Base-by-base conservation (phyloP, 2,888 invertebrate species). In the Scaptomyza flava region DNA sequence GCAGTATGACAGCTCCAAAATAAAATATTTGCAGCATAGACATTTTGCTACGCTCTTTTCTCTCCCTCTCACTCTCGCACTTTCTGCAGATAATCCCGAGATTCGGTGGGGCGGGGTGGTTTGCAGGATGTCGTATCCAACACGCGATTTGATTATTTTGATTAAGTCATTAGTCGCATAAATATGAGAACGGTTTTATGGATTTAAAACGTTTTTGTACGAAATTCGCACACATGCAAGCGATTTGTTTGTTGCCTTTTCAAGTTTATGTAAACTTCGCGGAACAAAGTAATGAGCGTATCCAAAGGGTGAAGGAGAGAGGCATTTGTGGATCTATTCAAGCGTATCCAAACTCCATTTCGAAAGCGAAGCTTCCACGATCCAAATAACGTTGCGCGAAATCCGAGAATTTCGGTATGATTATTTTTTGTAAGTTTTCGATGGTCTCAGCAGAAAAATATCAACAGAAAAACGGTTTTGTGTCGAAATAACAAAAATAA, bases 111-210 rank as follows among this genome's bases (percentile, higher is more conserved):
- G 8, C 6, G 38, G 38, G 8, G 14, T 8, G 36, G 33, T 2
- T 38, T 6, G 36, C 12, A n/a, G 38, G 7, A 7, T 41, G 17
- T 41, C 79, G 77, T 79, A 79, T 77, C 70, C 70, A 72, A 68
- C 48, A 68, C 77, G 69, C 67, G 68, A 54, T 65, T 72, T 87
- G 79, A 64, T 85, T 82, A 84, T 73, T 73, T 73, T 48, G 47
- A 23, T 72, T 50, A 64, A 34, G 60, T 46, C 68, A 72, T 66
- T 75, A 62, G 70, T 56, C 70, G 87, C 64, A 75, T 72, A 81
- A 73, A 69, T 58, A 48, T 47, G 46, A n/a, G 38, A 53, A 57
- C 54, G 61, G 41, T 41, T 41, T 60, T 61, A 68, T 47, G 56
- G 38, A 45, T 52, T 46, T 33, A 34, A 23, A 48, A 17, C 52